Evolutionary conservation across 1,140 invertebrate species (phyloP), one percentile per base, ranked within the genome.

Genomic region (Anoplolepis gracilipes): DNA sequence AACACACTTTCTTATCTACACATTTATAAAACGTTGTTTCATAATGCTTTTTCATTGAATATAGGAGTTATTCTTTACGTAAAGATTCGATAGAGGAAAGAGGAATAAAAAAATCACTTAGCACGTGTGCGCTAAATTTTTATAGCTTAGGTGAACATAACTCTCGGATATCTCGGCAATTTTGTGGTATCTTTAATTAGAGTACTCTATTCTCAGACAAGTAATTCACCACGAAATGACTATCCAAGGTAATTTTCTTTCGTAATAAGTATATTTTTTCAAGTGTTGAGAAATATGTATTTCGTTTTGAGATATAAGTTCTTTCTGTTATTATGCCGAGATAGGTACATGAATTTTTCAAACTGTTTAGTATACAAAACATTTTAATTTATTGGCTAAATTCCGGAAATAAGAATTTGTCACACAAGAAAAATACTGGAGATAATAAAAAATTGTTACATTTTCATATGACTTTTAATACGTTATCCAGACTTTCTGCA

Each of bases 131-230:
- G n/a, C 33, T 16, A 19, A 53, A 72, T 57, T 72, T 59, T 81
- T 72, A 81, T 42, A 42, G 49, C 53, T 22, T 4, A 33, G 8
- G 25, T n/a, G 33, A 70, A 69, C 33, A 33, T 81, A 70, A 72
- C 30, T 81, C 53, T 16, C n/a, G 78, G 46, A 72, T 81, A 57
- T 36, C 53, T 19, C 25, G 25, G 33, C 28, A 81, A 70, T 81
- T 81, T 67, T 49, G 49, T 36, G 65, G 33, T 42, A 36, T n/a
- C 65, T 49, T 81, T 81, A 72, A 81, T 81, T 65, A 81, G 78
- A 30, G 33, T 72, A 65, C 53, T 59, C 65, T 59, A 46, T 72
- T 72, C 33, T 39, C 36, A 53, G 49, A 42, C 65, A 42, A 72
- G 53, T 72, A 30, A 67, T 55, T 82, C 36, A 46, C 53, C 67